phyloP scores from a whole-genome alignment of 1,140 invertebrate genomes.

The Steinernema feltiae region DNA sequence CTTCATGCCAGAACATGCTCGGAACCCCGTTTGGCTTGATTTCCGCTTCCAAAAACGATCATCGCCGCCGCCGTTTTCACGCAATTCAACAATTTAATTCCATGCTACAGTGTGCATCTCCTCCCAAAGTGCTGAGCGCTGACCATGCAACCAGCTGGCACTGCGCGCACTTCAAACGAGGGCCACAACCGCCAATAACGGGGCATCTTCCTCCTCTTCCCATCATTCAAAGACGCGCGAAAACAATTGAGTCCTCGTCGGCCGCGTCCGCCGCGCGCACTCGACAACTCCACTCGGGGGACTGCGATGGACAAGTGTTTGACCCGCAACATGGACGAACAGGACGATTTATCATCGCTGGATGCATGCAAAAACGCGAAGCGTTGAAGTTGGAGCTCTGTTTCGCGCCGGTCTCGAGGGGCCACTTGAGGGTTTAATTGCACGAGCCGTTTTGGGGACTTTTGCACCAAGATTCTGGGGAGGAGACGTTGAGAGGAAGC shows the following conservation, averaged over 20 bases:
- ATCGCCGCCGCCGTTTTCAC: too few relatives aligned
- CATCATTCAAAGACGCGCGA: slow-evolving; percentile 8
- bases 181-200: background rate
- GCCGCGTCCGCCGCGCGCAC: background rate
- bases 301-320: background rate
- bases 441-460: background rate
- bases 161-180: background rate
- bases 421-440: background rate
- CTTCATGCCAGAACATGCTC: too few relatives aligned
- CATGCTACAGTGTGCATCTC: too few relatives aligned
- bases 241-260: background rate
- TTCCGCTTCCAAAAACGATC: too few relatives aligned
- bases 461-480: too few relatives aligned
- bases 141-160: slow-evolving; percentile 5
- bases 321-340: background rate
- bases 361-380: background rate
- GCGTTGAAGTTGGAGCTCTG: slow-evolving; percentile 10
- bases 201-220: background rate
- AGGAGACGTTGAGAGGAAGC: too few relatives aligned
- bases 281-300: background rate
- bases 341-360: background rate
- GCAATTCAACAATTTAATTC: too few relatives aligned
- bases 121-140: too few relatives aligned
- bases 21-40: too few relatives aligned
- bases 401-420: background rate